Percentiles rank a stretch among this genome's conserved stretches.
phyloP scores from a whole-genome alignment of 1,140 invertebrate species.

The Cardiocondyla obscurior region DNA sequence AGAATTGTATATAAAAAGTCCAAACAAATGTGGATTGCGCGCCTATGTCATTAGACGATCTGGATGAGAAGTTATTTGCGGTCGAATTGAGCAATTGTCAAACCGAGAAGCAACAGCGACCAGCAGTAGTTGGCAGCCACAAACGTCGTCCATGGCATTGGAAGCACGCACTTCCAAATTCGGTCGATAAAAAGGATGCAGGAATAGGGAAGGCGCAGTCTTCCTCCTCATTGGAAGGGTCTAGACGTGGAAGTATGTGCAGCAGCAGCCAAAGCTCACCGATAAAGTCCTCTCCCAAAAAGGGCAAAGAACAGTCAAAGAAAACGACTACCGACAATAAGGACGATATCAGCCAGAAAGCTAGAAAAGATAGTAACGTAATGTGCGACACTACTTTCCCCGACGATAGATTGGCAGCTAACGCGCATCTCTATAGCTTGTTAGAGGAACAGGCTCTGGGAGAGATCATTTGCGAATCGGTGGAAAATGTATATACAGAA shows the following conservation, averaged over 20 bases:
- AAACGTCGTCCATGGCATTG: slow-evolving; percentile 79
- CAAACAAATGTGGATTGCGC: slow-evolving; percentile 61
- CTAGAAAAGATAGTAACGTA: slow-evolving; percentile 70
- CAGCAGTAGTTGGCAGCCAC: slow-evolving; percentile 56
- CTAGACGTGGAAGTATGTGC: slow-evolving; percentile 76
- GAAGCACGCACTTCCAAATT: slow-evolving; percentile 77
- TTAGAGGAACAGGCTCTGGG: slow-evolving; percentile 82
- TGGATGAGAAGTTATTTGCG: slow-evolving; percentile 82
- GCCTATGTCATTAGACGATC: slow-evolving; percentile 80
- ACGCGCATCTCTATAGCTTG: slow-evolving; percentile 80
- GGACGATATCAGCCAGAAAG: slow-evolving; percentile 65
- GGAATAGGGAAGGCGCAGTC: slow-evolving; percentile 65
- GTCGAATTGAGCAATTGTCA: slow-evolving; percentile 74
- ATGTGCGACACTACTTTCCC: slow-evolving; percentile 71
- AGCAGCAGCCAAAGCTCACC: slow-evolving; percentile 78
- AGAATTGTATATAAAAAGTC: slow-evolving; percentile 14
- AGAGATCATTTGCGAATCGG: slow-evolving; percentile 71
- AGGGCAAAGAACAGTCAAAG: slow-evolving; percentile 72
- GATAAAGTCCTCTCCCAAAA: slow-evolving; percentile 77
- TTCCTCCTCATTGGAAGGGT: slow-evolving; percentile 74
- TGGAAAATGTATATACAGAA: slow-evolving; percentile 68
- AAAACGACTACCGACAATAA: slow-evolving; percentile 55
- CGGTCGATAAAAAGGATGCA: slow-evolving; percentile 78
- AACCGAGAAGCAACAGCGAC: slow-evolving; percentile 65
- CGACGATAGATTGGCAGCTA: slow-evolving; percentile 77